Percentiles rank a stretch among this genome's conserved stretches.
phyloP scores from a whole-genome alignment of 2,797 vertebrate genomes.

The Ambastaia sidthimunki region DNA sequence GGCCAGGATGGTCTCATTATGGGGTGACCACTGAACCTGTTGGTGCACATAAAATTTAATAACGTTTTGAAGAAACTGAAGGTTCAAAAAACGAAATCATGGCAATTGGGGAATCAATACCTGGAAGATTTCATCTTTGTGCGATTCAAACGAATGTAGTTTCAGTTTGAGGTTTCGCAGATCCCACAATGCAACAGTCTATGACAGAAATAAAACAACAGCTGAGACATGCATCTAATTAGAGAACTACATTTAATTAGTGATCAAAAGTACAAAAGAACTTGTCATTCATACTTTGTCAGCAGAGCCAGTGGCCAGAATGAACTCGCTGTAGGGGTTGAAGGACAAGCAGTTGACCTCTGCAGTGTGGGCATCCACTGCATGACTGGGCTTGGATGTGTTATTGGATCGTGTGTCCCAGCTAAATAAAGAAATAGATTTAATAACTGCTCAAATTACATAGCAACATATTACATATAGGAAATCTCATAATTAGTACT shows the following conservation, averaged over 20 bases:
- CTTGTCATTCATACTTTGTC: slow-evolving; percentile 84
- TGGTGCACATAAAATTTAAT: background rate
- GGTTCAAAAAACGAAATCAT: background rate
- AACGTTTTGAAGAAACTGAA: background rate
- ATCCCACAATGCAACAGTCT: slow-evolving; percentile 98
- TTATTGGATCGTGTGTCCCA: slow-evolving; percentile 98
- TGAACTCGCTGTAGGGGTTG: slow-evolving; percentile 98
- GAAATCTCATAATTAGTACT: slow-evolving; percentile 56
- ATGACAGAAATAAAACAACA: slow-evolving; percentile 10
- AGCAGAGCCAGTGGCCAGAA: slow-evolving; percentile 94
- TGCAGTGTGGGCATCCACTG: slow-evolving; percentile 96
- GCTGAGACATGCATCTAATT: background rate
- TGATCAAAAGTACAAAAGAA: slow-evolving; percentile 1
- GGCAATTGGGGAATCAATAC: slow-evolving; percentile 69
- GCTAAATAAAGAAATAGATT: slow-evolving; percentile 69
- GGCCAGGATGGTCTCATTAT: slow-evolving; percentile 97
- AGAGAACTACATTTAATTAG: background rate
- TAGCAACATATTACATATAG: background rate
- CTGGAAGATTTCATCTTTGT: slow-evolving; percentile 99
- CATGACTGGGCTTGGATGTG: slow-evolving; percentile 97
- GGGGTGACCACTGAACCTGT: slow-evolving; percentile 98
- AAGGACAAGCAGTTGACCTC: slow-evolving; percentile 98
- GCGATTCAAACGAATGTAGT: slow-evolving; percentile 97
- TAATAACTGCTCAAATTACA: background rate
- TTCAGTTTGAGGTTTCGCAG: slow-evolving; percentile 96